Conservation (phyloP, 2,113 vertebrate genomes). For the Atherinomorus stipes region DNA sequence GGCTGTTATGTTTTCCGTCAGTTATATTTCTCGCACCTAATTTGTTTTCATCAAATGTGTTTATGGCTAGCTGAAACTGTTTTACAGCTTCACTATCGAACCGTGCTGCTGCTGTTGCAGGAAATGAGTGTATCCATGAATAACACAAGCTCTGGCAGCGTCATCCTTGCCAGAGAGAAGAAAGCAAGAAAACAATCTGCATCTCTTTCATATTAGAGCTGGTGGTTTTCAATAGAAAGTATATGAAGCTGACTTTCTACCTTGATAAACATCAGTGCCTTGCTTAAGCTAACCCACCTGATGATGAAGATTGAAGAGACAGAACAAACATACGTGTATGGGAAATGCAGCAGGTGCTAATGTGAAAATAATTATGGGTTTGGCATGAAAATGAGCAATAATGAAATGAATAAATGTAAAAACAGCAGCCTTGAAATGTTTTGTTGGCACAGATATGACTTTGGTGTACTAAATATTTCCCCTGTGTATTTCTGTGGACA, state of each 20-base stretch:
- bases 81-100: conserved; percentile 83
- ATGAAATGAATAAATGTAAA: conserved; percentile 86
- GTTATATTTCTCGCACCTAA: conserved; percentile 82
- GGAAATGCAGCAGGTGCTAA: conserved; percentile 82
- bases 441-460: conserved; percentile 64
- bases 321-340: conserved; percentile 59
- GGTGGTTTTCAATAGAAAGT: conserved; percentile 39
- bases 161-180: conserved; percentile 56
- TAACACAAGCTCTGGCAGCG: conserved; percentile 69
- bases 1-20: conserved; percentile 82
- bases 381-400: conserved; percentile 81
- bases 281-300: conserved; percentile 51
- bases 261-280: conserved; percentile 56
- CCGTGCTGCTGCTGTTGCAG: conserved; percentile 76
- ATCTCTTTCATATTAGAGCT: conserved; percentile 46
- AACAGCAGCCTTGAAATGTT: conserved; percentile 82
- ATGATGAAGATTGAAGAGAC: conserved; percentile 70
- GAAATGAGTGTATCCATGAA: conserved; percentile 81
- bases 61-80: conserved; percentile 82
- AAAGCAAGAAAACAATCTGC: conserved; percentile 48
- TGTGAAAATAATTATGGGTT: conserved; percentile 81
- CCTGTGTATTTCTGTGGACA: conserved; percentile 67
- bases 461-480: conserved; percentile 67
- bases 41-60: conserved; percentile 86
- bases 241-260: conserved; percentile 40